Evolutionary conservation across 2,888 invertebrate genomes (phyloP).

Genomic region (Conops quadrifasciatus): DNA sequence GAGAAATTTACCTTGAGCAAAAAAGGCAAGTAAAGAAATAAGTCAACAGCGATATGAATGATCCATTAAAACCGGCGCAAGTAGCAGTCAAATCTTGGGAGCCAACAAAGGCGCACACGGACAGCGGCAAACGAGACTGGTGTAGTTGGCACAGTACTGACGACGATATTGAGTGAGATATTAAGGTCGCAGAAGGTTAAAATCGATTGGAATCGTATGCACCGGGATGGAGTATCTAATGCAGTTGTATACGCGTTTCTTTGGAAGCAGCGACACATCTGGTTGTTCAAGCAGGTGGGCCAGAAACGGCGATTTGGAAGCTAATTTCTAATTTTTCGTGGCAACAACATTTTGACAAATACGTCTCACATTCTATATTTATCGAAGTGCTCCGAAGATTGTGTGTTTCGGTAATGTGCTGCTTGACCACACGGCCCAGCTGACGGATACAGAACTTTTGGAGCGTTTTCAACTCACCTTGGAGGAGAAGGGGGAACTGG

Average conservation of each 20-base stretch:
- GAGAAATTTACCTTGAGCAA: neutral
- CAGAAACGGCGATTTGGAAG: neutral
- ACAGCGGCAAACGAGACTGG: neutral
- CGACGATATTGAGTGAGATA: no score
- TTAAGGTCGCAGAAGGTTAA: neutral
- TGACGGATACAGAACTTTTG: constrained; percentile 55
- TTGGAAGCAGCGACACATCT: neutral
- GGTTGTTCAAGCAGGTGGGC: constrained; percentile 14
- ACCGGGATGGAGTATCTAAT: constrained; percentile 56
- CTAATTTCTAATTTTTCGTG: neutral
- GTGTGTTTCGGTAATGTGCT: constrained; percentile 63
- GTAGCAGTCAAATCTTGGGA: neutral
- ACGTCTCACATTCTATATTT: constrained; percentile 12
- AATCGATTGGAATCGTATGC: no score
- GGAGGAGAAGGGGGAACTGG: constrained; percentile 59
- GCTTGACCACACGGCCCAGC: constrained; percentile 56
- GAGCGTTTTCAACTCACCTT: constrained; percentile 52
- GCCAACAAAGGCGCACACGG: neutral
- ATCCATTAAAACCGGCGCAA: constrained; percentile 1
- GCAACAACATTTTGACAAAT: neutral
- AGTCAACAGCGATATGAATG: constrained; percentile 1
- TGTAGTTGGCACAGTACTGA: no score
- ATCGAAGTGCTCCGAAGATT: constrained; percentile 55
- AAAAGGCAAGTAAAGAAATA: constrained; percentile 13
- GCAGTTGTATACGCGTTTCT: constrained; percentile 32